phyloP scores from a whole-genome alignment of 2,888 invertebrate species.

The Pseudococcus longispinus region DNA sequence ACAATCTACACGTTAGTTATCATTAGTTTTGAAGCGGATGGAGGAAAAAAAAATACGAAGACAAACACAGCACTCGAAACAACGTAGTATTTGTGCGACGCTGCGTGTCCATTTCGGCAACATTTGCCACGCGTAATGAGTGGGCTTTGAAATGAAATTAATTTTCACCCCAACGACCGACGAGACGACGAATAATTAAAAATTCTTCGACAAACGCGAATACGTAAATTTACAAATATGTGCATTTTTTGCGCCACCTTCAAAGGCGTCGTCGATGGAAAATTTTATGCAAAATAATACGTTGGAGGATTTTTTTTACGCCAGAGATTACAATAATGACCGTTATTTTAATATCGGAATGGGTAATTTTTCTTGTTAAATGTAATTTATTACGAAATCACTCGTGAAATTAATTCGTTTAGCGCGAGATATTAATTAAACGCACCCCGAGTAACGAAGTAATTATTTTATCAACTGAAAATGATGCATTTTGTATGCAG shows the following conservation, averaged over 20 bases:
- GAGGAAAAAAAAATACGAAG: not conserved
- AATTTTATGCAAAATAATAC: slow-evolving; percentile 11
- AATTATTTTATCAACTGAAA: slow-evolving; percentile 23
- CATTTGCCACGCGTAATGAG: not conserved
- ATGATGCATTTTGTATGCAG: slow-evolving; percentile 1
- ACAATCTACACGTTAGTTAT: slow-evolving; percentile 28
- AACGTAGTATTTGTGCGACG: not conserved
- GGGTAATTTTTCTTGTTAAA: slow-evolving; percentile 11
- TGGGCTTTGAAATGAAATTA: slow-evolving; percentile 1
- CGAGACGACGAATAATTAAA: not conserved
- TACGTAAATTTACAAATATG: not conserved
- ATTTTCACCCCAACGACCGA: not conserved
- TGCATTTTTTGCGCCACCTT: not conserved
- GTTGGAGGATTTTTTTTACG: not conserved
- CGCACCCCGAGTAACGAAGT: not conserved
- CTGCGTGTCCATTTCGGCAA: slow-evolving; percentile 8
- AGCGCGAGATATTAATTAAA: slow-evolving; percentile 8
- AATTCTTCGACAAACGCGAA: not conserved
- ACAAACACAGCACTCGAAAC: not conserved
- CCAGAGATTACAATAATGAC: not conserved
- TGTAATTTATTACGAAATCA: not conserved
- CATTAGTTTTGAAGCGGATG: slow-evolving; percentile 12
- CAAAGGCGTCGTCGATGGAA: not conserved
- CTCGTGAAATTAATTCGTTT: not conserved
- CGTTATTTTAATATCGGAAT: not conserved